A percentile compares a stretch with the other conserved stretches of the same genome.
phyloP scores from a whole-genome alignment of 2,888 invertebrate genomes.

The Folsomia candida region DNA sequence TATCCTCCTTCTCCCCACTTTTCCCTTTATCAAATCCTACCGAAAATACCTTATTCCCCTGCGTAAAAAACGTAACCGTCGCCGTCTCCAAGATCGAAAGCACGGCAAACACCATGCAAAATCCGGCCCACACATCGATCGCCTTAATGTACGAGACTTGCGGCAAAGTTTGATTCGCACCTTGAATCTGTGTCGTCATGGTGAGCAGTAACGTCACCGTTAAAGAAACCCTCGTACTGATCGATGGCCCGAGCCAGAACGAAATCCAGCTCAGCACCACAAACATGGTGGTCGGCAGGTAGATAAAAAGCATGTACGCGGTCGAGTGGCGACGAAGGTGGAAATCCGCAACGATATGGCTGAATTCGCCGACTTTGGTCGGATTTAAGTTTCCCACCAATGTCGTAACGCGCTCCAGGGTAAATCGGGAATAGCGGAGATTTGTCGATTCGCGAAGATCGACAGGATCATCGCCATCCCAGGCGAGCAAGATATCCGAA shows the following conservation, averaged over 20 bases:
- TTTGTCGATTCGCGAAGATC: no score
- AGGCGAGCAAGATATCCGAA: no score
- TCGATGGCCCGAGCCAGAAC: conserved; percentile 30
- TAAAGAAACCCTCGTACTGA: conserved; percentile 33
- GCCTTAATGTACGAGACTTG: no score
- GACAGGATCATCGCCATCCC: no score
- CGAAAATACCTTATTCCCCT: neutral
- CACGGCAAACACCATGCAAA: conserved; percentile 14
- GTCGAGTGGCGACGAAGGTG: no score
- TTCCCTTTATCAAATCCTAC: neutral
- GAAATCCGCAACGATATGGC: no score
- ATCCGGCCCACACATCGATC: conserved; percentile 13
- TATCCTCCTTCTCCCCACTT: no score
- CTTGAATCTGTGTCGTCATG: conserved; percentile 16
- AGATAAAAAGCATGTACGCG: no score
- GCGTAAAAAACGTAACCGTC: neutral
- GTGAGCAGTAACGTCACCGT: conserved; percentile 31
- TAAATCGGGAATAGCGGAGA: no score
- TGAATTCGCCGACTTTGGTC: no score
- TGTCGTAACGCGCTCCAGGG: no score
- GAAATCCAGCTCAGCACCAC: conserved; percentile 25
- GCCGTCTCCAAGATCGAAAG: neutral
- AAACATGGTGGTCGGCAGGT: conserved; percentile 3
- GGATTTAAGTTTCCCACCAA: no score
- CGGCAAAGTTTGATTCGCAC: conserved; percentile 6